phyloP scores from a whole-genome alignment of 2,113 vertebrate genomes.

The Donacobius atricapilla region DNA sequence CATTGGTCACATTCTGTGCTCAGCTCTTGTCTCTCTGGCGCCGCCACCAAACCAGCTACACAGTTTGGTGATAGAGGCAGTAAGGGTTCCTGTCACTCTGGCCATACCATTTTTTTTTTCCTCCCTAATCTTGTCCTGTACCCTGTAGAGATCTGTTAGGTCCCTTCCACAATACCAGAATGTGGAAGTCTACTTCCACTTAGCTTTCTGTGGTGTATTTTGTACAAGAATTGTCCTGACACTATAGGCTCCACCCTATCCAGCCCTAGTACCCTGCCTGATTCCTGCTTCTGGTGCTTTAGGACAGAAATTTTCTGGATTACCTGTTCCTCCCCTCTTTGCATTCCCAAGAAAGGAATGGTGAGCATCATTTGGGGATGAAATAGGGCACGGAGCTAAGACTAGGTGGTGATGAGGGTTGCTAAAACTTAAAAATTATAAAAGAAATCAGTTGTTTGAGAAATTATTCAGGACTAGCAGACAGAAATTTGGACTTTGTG shows the following conservation, averaged over 20 bases:
- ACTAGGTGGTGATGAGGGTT: background rate
- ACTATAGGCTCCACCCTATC: background rate
- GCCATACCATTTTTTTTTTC: background rate
- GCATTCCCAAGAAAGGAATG: background rate
- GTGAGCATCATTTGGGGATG: background rate
- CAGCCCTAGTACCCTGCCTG: background rate
- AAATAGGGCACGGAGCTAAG: background rate
- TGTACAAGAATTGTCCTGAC: background rate
- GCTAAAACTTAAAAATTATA: background rate
- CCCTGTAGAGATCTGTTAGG: background rate
- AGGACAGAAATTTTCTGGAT: background rate
- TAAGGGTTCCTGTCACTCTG: background rate
- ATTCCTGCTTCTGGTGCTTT: background rate
- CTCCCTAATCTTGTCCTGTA: background rate
- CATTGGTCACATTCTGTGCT: constrained; percentile 20
- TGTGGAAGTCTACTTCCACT: background rate
- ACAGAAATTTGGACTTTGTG: background rate
- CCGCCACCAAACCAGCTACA: background rate
- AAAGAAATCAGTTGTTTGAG: background rate
- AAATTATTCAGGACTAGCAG: background rate
- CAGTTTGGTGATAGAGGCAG: background rate
- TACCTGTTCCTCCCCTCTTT: background rate
- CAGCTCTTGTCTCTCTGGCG: background rate
- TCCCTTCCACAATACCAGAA: background rate
- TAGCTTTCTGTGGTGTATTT: background rate